A percentile compares a stretch with the other conserved stretches of the same genome.
Conservation (phyloP, 2,888 invertebrate species). For the Punctoribates punctum region DNA sequence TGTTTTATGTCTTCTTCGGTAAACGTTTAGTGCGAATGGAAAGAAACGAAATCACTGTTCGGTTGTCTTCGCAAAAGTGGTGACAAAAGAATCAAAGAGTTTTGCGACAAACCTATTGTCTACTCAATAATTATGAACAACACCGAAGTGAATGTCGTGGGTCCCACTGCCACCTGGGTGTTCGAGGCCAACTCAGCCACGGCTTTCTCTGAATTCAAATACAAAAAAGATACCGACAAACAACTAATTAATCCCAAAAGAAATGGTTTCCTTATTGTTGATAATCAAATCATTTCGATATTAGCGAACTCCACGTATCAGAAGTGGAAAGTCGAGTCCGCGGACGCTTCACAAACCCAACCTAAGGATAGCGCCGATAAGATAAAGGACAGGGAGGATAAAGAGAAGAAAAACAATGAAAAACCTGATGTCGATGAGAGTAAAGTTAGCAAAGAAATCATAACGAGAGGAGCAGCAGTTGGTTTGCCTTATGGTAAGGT, state of each 20-base stretch:
- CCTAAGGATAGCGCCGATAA: background rate
- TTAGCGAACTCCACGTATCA: background rate
- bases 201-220: background rate
- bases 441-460: background rate
- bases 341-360: background rate
- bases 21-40: conserved; percentile 9
- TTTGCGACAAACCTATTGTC: background rate
- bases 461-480: background rate
- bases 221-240: no score
- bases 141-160: background rate
- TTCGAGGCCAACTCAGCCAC: background rate
- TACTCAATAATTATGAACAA: background rate
- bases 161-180: background rate
- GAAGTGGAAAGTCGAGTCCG: background rate
- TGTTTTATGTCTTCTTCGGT: background rate
- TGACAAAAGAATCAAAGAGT: background rate
- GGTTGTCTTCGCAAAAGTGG: background rate
- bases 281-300: background rate
- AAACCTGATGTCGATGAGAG: background rate
- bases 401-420: background rate
- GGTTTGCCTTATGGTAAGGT: background rate
- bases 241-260: background rate
- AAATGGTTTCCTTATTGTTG: background rate
- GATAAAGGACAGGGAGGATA: background rate
- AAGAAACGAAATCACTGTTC: background rate